phyloP scores from a whole-genome alignment of 2,888 invertebrate species.

The Pristionchus fissidentatus region DNA sequence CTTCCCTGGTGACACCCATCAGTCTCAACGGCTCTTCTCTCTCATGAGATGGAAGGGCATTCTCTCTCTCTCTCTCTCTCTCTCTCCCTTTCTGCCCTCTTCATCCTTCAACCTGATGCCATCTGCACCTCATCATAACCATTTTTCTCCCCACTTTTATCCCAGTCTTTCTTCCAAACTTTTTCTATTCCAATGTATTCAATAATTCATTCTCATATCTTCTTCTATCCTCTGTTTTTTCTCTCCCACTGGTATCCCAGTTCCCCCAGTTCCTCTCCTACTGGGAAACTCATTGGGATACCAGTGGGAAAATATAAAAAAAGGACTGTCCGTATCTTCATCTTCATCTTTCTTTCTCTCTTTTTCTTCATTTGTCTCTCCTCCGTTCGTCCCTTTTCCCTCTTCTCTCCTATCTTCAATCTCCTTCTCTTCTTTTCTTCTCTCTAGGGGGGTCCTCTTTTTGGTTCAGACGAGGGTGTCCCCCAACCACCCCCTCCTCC shows the following conservation, averaged over 20 bases:
- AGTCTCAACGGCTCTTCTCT: too few species aligned
- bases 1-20: too few species aligned
- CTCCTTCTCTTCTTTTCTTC: neutral
- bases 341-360: conserved; percentile 7
- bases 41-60: neutral
- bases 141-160: too few species aligned
- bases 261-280: neutral
- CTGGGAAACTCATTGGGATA: too few species aligned
- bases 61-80: neutral
- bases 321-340: neutral
- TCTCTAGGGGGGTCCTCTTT: conserved; percentile 29
- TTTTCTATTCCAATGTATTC: neutral
- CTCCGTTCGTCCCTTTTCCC: neutral
- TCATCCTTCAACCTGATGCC: too few species aligned
- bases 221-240: neutral
- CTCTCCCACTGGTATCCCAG: neutral
- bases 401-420: neutral
- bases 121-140: too few species aligned
- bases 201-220: neutral
- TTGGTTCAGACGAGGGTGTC: neutral
- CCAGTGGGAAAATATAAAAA: neutral
- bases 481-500: conserved; percentile 46
- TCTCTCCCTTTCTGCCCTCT: too few species aligned
- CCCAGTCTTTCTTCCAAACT: neutral
- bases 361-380: neutral